phyloP scores from a whole-genome alignment of 2,113 vertebrate genomes.

The Nothocercus julius region DNA sequence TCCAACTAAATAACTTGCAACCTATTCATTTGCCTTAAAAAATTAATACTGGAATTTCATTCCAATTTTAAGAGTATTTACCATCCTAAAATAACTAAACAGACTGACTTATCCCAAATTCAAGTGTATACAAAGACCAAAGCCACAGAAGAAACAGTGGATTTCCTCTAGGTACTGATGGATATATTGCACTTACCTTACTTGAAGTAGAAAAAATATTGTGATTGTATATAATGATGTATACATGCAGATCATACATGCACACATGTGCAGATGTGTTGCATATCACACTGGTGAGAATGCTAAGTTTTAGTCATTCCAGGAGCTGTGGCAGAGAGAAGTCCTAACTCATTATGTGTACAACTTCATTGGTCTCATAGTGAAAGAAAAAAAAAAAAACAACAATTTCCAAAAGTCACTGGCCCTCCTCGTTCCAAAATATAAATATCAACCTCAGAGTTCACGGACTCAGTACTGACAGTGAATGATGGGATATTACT shows the following conservation, averaged over 20 bases:
- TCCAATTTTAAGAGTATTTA: neutral
- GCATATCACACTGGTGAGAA: neutral
- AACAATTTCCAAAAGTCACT: neutral
- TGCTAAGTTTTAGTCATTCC: neutral
- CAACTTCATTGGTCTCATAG: neutral
- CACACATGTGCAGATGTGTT: fast-evolving
- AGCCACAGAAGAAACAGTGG: slow-evolving; percentile 37
- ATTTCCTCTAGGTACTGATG: slow-evolving; percentile 25
- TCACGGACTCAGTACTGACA: neutral
- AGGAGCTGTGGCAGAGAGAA: neutral
- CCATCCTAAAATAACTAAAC: neutral
- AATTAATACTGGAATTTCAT: neutral
- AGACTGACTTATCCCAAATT: slow-evolving; percentile 47
- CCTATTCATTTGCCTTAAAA: neutral
- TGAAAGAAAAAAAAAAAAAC: neutral
- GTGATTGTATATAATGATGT: neutral
- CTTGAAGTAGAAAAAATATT: neutral
- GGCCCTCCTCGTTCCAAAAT: neutral
- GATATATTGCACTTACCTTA: neutral
- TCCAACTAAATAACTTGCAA: neutral
- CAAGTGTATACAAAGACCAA: neutral
- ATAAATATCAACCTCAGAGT: neutral
- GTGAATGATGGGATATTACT: fast-evolving
- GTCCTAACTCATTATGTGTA: fast-evolving
- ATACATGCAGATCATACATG: neutral